Base-by-base conservation (phyloP, 2,113 vertebrate species). In the Sylvilagus bachmani region DNA sequence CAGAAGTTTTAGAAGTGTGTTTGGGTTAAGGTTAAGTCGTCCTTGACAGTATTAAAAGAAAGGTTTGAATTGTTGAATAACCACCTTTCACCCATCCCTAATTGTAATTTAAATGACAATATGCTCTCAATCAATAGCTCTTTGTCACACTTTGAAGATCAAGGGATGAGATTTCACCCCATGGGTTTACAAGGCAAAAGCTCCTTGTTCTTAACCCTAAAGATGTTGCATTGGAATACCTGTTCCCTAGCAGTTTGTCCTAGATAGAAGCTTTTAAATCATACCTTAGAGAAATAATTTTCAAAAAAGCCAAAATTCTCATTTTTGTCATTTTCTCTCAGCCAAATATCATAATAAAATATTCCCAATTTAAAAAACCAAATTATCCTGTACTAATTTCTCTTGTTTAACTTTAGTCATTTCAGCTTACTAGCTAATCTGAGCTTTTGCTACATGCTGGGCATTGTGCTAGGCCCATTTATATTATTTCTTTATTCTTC, bases 41-140 rank as follows among this genome's bases (percentile, higher is more conserved):
- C 98, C 98, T 98, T 98, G 98, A 98, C 97, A 98, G 97, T 96
- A 97, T 98, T 98, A 96, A 97, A 98, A 98, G 98, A 99, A 99
- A 99, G 99, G 99, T 99, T 99, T 98, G 99, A 98, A 98, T 97
- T 99, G 98, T 98, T 98, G 98, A 99, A 98, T 98, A 98, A 98
- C 98, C 98, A 99, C 98, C 99, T 98, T 98, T 99, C 98, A 99
- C 99, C 99, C 98, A 97, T 98, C 97, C 98, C 99, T 99, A 99
- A 99, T 99, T 99, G 99, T 99, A 99, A 99, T 99, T 99, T 99
- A 99, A 99, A 99, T 99, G 99, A 99, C 99, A 99, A 99, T 99
- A 99, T 98, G 98, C 98, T 99, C 97, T 98, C 98, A 99, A 99
- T 99, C 99, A 99, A 99, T 99, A 99, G 99, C 99, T 99, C 98